A percentile compares a stretch with the other conserved stretches of the same genome.
phyloP scores from a whole-genome alignment of 2,113 vertebrate species.

The Nesogale talazaci region DNA sequence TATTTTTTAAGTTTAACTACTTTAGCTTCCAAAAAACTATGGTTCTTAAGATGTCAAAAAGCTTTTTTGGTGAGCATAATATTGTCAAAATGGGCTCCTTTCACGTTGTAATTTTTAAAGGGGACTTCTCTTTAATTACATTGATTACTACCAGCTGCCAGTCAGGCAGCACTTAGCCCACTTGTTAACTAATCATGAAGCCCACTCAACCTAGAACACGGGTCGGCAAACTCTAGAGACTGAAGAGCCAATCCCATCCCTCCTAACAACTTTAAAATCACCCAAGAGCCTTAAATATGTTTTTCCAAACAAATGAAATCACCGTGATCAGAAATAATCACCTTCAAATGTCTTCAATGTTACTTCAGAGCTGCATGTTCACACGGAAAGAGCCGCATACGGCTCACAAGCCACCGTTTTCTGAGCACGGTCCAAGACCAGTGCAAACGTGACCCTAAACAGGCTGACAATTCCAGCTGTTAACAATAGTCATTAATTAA shows the following conservation, averaged over 20 bases:
- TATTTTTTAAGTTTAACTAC: conserved; percentile 8
- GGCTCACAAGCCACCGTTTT: too few species aligned
- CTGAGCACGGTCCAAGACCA: too few species aligned
- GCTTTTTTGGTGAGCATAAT: conserved; percentile 15
- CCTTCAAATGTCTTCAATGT: too few species aligned
- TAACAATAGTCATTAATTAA: conserved; percentile 31
- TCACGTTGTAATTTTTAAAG: conserved; percentile 13
- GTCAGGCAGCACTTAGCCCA: neutral
- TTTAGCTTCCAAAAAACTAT: conserved; percentile 52
- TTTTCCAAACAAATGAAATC: too few species aligned
- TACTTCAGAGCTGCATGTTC: too few species aligned
- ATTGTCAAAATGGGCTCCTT: conserved; percentile 2
- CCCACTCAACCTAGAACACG: neutral
- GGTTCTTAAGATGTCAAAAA: conserved; percentile 54
- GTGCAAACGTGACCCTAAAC: neutral
- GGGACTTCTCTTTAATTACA: neutral
- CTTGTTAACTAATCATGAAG: conserved; percentile 11
- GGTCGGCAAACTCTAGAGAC: too few species aligned
- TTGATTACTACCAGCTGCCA: conserved; percentile 15
- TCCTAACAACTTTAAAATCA: too few species aligned
- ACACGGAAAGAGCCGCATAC: too few species aligned
- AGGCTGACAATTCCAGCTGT: neutral
- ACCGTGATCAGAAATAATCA: too few species aligned
- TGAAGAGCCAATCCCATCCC: too few species aligned
- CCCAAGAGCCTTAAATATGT: too few species aligned